Evolutionary conservation across 2,888 invertebrate genomes (phyloP).

Genomic region (Cheilosia soror): DNA sequence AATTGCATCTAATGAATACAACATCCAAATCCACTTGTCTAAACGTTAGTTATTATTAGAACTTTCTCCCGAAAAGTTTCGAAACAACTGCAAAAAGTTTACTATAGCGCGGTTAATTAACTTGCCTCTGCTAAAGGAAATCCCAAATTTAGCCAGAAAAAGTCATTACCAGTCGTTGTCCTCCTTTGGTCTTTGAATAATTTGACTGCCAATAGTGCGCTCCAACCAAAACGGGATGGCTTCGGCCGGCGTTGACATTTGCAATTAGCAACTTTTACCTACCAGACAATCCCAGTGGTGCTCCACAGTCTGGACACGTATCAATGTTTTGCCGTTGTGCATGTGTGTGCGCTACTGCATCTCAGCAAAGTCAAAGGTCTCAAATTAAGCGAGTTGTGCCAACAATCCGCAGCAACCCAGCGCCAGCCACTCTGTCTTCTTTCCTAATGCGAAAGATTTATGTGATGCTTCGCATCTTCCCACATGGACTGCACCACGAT

Average conservation of each 20-base stretch:
- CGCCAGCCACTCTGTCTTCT: conserved; percentile 37
- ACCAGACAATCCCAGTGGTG: neutral
- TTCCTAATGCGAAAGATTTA: conserved; percentile 69
- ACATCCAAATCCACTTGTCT: conserved; percentile 38
- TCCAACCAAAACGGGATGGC: neutral
- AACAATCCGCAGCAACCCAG: conserved; percentile 12
- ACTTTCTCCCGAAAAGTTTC: neutral
- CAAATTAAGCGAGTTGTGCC: conserved; percentile 52
- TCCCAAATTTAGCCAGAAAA: conserved; percentile 13
- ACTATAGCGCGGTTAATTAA: conserved; percentile 48
- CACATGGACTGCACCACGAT: conserved; percentile 68
- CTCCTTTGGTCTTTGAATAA: conserved; percentile 6
- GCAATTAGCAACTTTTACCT: conserved; percentile 59
- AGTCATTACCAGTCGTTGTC: neutral
- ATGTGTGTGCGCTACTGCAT: conserved; percentile 35
- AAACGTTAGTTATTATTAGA: conserved; percentile 12
- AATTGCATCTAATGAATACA: conserved; percentile 31
- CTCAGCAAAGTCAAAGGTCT: conserved; percentile 62
- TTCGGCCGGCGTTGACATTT: conserved; percentile 40
- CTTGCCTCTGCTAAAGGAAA: conserved; percentile 18
- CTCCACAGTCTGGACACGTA: conserved; percentile 45
- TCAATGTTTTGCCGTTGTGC: conserved; percentile 18
- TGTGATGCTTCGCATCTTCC: conserved; percentile 69
- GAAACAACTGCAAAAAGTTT: conserved; percentile 8
- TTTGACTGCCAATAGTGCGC: conserved; percentile 7